These are phyloP conservation scores for Holothuria scabra DNA, from an alignment of 53 echinoderm and acorn worm species.

Conservation along the genomic window DNA sequence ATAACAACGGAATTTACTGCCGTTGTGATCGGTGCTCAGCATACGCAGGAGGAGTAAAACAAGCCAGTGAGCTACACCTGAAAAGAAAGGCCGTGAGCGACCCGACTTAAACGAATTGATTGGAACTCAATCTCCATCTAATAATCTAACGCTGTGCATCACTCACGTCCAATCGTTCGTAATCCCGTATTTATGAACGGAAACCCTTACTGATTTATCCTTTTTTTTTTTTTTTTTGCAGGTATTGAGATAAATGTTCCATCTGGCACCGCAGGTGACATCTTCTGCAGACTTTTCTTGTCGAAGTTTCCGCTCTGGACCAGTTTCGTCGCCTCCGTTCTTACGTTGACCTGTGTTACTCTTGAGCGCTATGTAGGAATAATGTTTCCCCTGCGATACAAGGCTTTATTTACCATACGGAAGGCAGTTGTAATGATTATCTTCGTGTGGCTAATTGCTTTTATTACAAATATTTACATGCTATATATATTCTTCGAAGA, in stretches of 20 bases:
- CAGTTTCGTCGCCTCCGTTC: constrained; percentile 84
- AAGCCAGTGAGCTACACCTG: too few relatives aligned
- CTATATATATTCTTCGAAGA: constrained; percentile 68
- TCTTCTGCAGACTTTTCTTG: constrained; percentile 84
- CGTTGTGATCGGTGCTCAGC: too few relatives aligned
- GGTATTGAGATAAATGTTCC: constrained; percentile 84
- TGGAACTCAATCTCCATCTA: too few relatives aligned
- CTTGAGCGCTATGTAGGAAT: constrained; percentile 91
- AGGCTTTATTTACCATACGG: constrained; percentile 68
- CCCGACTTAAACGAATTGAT: too few relatives aligned
- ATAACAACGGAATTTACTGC: too few relatives aligned
- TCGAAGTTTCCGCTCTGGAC: constrained; percentile 98
- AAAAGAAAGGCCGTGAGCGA: too few relatives aligned
- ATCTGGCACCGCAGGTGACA: constrained; percentile 63
- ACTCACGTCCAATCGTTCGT: too few relatives aligned
- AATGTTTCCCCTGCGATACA: constrained; percentile 82
- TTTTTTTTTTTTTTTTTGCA: constrained; percentile 28
- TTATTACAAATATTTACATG: constrained; percentile 84
- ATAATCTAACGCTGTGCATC: too few relatives aligned
- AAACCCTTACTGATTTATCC: too few relatives aligned
- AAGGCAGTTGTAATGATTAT: constrained; percentile 68
- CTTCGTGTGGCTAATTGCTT: constrained; percentile 70
- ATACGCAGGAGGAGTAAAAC: too few relatives aligned
- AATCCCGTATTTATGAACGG: too few relatives aligned
- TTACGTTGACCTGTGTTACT: constrained; percentile 88